phyloP scores from a whole-genome alignment of 2,888 invertebrate genomes.

The Synanthedon myopaeformis region DNA sequence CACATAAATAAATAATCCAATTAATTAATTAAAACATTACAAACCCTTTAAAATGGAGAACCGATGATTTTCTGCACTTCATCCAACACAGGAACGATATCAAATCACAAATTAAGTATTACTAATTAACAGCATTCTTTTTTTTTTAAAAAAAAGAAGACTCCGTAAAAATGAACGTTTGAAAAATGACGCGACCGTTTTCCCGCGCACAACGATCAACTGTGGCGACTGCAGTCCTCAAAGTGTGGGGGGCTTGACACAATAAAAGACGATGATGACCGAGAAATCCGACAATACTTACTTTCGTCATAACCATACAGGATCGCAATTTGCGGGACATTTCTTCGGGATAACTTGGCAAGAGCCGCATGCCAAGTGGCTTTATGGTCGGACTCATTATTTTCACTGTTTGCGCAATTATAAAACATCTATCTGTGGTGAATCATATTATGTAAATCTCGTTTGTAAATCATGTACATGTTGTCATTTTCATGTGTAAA shows the following conservation, averaged over 20 bases:
- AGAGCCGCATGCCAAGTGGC: constrained; percentile 31
- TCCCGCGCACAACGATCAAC: constrained; percentile 39
- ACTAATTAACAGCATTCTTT: too few species aligned
- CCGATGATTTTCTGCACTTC: too few species aligned
- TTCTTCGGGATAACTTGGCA: constrained; percentile 45
- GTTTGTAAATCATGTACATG: too few species aligned
- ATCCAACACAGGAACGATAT: too few species aligned
- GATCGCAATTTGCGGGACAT: constrained; percentile 26
- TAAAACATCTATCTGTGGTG: neutral
- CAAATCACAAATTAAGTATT: too few species aligned
- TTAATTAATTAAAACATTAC: too few species aligned
- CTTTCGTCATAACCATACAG: constrained; percentile 44
- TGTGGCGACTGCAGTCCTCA: constrained; percentile 16
- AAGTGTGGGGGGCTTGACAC: constrained; percentile 29
- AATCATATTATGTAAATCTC: too few species aligned
- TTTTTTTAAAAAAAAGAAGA: too few species aligned
- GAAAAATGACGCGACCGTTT: constrained; percentile 23
- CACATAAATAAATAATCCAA: too few species aligned
- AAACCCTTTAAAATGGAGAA: too few species aligned
- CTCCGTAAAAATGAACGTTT: too few species aligned
- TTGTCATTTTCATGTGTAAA: too few species aligned
- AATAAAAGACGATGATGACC: constrained; percentile 45
- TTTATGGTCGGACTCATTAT: constrained; percentile 8
- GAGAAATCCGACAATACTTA: constrained; percentile 28
- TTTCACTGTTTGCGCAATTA: neutral